Base-by-base conservation (phyloP, 2,113 vertebrate species). In the Gnathonemus echidnorhynchus region DNA sequence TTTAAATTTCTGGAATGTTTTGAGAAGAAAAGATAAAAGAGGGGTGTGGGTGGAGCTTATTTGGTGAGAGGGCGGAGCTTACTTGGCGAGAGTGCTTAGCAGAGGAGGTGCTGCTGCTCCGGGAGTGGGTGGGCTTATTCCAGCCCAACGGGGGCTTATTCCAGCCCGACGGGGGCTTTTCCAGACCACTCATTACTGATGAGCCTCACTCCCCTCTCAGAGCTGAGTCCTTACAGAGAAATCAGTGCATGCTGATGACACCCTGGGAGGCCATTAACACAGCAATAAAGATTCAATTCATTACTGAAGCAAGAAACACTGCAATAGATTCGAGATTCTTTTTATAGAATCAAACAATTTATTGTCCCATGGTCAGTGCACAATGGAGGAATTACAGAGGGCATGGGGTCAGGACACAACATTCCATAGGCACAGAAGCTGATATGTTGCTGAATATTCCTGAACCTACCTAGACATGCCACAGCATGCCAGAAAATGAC, bases 21-120 rank as follows among this genome's bases (percentile, higher is more conserved):
- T n/a, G 5, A 15, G 11, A 49, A 27, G 24, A 21, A n/a, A 10
- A 1, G 48, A 86, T 5, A 27, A 42, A n/a, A 85, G 83, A 5
- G 46, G 8, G 15, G 13, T 15, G 39, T 45, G 53, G 46, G 62
- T 15, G 19, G 48, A 56, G 85, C 93, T n/a, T 0, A 97, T 97
- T 96, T 96, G 96, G 56, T 95, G 95, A 7, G 94, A 10, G 46
- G 39, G 62, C 35, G 19, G 50, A 56, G 83, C 93, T n/a, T 0
- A 97, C 97, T 96, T 96, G 96, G 62, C 95, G 95, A 7, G 94
- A 10, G 48, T 94, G 94, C 80, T 95, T 96, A n/a, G 95, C 94
- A 1, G 96, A 96, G 86, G 95, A 95, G 4, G 93, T 94, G 92
- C 96, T 97, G 94, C 93, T 96, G 21, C 94, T 95, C 90, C 96